These are phyloP conservation scores for Pleuronectes platessa DNA, from an alignment of 2,113 vertebrate genomes.

Conservation along the genomic window DNA sequence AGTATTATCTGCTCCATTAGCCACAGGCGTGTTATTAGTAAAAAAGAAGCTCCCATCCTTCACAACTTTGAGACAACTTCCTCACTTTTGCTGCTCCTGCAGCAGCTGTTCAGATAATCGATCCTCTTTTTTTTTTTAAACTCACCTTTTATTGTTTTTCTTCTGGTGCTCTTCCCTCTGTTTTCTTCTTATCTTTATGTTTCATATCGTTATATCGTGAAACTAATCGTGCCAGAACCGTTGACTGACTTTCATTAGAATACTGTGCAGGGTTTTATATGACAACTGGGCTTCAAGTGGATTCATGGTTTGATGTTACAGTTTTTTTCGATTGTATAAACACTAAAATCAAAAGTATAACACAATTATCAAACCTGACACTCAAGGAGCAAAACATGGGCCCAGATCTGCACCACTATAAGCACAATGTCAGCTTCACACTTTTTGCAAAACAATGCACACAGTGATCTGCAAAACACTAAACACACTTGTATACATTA, in stretches of 20 bases:
- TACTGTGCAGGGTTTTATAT: not conserved
- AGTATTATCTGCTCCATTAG: constrained; percentile 64
- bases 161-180: not conserved
- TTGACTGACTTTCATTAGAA: not conserved
- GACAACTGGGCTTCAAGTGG: not conserved
- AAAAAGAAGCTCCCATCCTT: constrained; percentile 42
- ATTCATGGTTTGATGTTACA: constrained; percentile 1
- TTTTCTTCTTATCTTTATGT: not conserved
- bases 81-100: no score
- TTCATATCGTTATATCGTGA: not conserved
- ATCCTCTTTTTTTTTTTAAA: no score
- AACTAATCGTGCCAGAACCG: not conserved
- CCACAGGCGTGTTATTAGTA: constrained; percentile 4
- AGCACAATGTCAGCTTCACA: no score
- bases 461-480: no score
- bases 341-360: no score
- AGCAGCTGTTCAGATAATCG: no score
- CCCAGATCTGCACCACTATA: no score
- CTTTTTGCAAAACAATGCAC: no score
- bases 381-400: no score
- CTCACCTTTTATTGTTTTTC: constrained; percentile 8
- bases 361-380: no score
- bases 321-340: no score
- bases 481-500: no score
- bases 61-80: constrained; percentile 10